phyloP scores from a whole-genome alignment of 2,113 vertebrate genomes.

The Esox niger region DNA sequence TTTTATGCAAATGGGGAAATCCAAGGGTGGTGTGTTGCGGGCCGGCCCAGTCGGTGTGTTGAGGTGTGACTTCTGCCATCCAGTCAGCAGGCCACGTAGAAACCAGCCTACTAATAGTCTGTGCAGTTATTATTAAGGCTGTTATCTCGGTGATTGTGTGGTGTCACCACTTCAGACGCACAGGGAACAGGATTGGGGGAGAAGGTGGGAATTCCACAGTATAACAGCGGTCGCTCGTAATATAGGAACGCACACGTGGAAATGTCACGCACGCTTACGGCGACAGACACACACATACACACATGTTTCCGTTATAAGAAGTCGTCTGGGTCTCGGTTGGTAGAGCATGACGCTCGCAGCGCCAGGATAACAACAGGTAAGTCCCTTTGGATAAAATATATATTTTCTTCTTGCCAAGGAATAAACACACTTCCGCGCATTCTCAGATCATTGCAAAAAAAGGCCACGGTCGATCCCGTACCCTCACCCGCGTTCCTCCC shows the following conservation, averaged over 20 bases:
- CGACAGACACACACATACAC: not conserved
- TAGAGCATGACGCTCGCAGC: no score
- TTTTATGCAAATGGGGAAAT: conserved; percentile 88
- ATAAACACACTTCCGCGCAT: conserved; percentile 19
- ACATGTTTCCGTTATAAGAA: no score
- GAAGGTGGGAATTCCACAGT: not conserved
- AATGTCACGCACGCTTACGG: no score
- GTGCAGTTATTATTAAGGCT: conserved; percentile 34
- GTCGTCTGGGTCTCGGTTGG: no score
- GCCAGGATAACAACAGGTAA: no score
- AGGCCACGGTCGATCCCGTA: no score
- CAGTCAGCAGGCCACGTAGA: not conserved
- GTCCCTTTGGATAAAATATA: no score
- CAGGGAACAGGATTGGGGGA: not conserved
- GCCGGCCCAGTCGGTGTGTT: conserved; percentile 59
- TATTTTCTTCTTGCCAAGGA: no score
- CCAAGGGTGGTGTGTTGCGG: conserved; percentile 70
- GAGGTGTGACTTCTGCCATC: conserved; percentile 42
- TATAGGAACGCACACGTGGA: no score
- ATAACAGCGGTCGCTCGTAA: no score
- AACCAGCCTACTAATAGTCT: conserved; percentile 29
- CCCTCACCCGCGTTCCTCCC: conserved; percentile 7
- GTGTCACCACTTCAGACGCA: not conserved
- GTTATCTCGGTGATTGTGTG: not conserved
- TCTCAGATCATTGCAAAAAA: conserved; percentile 5